Conservation (phyloP, 2,797 vertebrate genomes). For the Pantherophis vulpinus region DNA sequence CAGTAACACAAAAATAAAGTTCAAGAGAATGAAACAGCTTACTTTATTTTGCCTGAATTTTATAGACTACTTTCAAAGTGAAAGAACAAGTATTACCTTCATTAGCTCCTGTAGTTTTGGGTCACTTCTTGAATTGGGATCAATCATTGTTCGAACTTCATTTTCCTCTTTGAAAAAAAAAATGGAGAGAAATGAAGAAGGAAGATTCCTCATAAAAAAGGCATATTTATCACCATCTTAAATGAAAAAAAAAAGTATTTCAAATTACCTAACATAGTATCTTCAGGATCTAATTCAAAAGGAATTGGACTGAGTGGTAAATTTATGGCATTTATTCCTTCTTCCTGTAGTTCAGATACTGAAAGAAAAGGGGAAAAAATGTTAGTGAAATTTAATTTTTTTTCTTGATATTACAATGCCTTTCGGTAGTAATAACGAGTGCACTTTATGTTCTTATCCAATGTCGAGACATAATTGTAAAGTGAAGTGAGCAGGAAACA, state of each 20-base stretch:
- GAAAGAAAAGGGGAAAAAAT: conserved; percentile 21
- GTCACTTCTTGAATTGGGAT: conserved; percentile 93
- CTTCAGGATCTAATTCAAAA: conserved; percentile 96
- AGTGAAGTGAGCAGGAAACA: neutral
- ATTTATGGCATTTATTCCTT: conserved; percentile 99
- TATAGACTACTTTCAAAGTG: neutral
- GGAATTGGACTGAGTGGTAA: conserved; percentile 95
- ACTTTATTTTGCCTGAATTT: conserved; percentile 2
- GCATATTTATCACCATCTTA: conserved; percentile 26
- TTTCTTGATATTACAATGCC: conserved; percentile 43
- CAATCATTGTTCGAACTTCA: conserved; percentile 96
- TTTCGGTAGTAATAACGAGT: conserved; percentile 42
- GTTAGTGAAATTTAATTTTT: conserved; percentile 45
- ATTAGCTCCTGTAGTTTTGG: conserved; percentile 92
- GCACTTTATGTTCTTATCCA: conserved; percentile 7
- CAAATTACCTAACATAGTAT: conserved; percentile 94
- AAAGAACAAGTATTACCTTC: conserved; percentile 77
- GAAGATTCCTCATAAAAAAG: conserved; percentile 22
- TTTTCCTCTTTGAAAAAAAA: conserved; percentile 88
- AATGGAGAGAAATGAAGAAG: neutral
- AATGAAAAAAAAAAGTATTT: conserved; percentile 45
- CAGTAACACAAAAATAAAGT: neutral
- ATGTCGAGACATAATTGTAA: neutral
- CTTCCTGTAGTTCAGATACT: conserved; percentile 99
- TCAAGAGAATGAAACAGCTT: neutral